phyloP scores from a whole-genome alignment of 2,888 invertebrate genomes.

The Ophion obscuratus region DNA sequence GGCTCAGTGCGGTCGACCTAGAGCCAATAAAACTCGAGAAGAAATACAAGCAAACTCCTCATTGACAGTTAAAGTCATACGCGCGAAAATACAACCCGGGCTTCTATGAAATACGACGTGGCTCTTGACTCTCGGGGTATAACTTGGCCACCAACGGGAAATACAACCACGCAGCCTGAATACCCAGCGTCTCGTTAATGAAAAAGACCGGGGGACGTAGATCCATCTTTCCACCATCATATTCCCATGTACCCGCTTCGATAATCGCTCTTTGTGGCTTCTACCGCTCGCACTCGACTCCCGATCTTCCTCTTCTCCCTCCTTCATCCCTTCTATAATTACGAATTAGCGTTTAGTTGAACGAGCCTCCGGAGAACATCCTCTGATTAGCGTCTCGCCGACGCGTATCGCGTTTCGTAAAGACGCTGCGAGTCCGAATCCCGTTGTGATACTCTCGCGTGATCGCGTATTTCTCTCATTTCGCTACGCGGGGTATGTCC shows the following conservation, averaged over 20 bases:
- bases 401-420: background rate
- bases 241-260: conserved; percentile 32
- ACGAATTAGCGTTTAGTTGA: conserved; percentile 34
- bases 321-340: conserved; percentile 9
- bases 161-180: conserved; percentile 58
- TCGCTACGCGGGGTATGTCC: too few species aligned
- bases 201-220: conserved; percentile 66
- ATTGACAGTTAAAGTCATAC: conserved; percentile 83
- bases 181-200: conserved; percentile 74
- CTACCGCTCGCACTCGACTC: background rate
- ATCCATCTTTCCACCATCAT: conserved; percentile 42
- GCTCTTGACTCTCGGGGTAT: conserved; percentile 62
- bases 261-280: conserved; percentile 55
- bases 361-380: background rate
- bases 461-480: background rate
- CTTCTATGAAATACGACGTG: conserved; percentile 80
- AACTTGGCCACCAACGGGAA: conserved; percentile 64
- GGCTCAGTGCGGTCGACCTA: conserved; percentile 77
- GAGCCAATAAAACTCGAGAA: conserved; percentile 80
- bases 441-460: too few species aligned
- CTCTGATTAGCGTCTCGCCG: background rate
- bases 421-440: background rate
- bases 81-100: conserved; percentile 81
- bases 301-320: background rate
- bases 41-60: conserved; percentile 80